Conservation (phyloP, 2,888 invertebrate species). For the Diachrysia chrysitis region DNA sequence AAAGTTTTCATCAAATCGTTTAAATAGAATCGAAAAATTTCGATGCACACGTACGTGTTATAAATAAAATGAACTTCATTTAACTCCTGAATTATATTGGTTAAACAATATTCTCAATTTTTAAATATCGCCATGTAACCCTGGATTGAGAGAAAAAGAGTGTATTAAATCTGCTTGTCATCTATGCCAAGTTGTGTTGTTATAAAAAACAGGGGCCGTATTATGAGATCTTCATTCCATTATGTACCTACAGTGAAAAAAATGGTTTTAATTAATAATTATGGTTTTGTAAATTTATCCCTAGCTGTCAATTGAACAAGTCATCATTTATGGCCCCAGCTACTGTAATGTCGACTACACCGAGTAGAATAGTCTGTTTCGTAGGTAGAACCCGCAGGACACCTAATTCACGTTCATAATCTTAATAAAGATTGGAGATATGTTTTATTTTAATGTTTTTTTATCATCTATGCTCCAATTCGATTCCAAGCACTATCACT, state of each 20-base stretch:
- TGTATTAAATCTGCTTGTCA: neutral
- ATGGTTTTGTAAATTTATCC: neutral
- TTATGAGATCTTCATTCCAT: neutral
- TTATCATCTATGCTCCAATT: too few species aligned
- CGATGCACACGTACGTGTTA: neutral
- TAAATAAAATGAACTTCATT: neutral
- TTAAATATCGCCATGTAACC: neutral
- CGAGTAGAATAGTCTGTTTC: too few species aligned
- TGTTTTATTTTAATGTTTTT: too few species aligned
- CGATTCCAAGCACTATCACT: too few species aligned
- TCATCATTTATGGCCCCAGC: too few species aligned
- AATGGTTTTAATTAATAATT: too few species aligned
- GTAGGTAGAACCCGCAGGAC: too few species aligned
- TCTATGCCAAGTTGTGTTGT: neutral
- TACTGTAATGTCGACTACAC: too few species aligned
- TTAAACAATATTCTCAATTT: neutral
- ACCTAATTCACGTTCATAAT: too few species aligned
- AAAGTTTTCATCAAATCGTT: neutral
- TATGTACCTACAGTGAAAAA: neutral
- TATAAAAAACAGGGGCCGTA: neutral
- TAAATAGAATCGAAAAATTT: neutral
- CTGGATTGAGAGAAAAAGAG: neutral
- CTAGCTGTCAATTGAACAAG: neutral
- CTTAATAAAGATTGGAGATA: too few species aligned
- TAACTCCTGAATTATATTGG: neutral